A percentile compares a stretch with the other conserved stretches of the same genome.
Conservation (phyloP, 1,140 invertebrate species). For the Drosophila obscura region DNA sequence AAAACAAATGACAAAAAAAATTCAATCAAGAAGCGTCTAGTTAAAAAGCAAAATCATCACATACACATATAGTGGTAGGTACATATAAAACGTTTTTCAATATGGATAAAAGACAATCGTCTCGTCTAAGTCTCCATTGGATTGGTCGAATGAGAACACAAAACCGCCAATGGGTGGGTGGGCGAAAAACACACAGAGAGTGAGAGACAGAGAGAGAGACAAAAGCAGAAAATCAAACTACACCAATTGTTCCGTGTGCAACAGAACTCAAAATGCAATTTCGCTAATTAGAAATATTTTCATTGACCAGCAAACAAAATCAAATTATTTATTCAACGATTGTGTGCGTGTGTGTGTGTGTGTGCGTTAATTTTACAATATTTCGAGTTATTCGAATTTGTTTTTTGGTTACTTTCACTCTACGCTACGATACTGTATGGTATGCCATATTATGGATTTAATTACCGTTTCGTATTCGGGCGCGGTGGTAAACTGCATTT, state of each 20-base stretch:
- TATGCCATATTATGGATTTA: conserved; percentile 67
- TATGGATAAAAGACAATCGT: conserved; percentile 13
- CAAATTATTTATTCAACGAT: conserved; percentile 60
- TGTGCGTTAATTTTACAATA: conserved; percentile 59
- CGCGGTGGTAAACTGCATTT: conserved; percentile 81
- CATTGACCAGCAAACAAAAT: conserved; percentile 71
- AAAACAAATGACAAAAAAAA: conserved; percentile 40
- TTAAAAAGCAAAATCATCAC: conserved; percentile 49
- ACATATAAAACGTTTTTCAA: conserved; percentile 25
- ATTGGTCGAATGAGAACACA: conserved; percentile 26
- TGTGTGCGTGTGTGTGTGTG: conserved; percentile 22
- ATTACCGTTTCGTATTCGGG: conserved; percentile 84
- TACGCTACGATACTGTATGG: conserved; percentile 19
- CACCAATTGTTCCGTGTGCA: conserved; percentile 48
- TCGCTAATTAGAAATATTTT: conserved; percentile 75
- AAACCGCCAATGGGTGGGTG: conserved; percentile 3
- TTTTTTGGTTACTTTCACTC: conserved; percentile 35
- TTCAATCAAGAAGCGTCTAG: conserved; percentile 47
- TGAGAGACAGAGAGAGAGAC: conserved; percentile 29
- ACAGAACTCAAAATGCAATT: conserved; percentile 70
- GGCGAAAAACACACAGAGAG: too few relatives aligned
- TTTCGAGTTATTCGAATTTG: conserved; percentile 23
- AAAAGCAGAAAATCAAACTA: conserved; percentile 46
- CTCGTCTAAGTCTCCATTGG: conserved; percentile 10
- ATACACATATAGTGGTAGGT: background rate